A percentile compares a stretch with the other conserved stretches of the same genome.
These are phyloP conservation scores for Limnephilus lunatus DNA, from an alignment of 2,888 invertebrate species.

Conservation along the genomic window DNA sequence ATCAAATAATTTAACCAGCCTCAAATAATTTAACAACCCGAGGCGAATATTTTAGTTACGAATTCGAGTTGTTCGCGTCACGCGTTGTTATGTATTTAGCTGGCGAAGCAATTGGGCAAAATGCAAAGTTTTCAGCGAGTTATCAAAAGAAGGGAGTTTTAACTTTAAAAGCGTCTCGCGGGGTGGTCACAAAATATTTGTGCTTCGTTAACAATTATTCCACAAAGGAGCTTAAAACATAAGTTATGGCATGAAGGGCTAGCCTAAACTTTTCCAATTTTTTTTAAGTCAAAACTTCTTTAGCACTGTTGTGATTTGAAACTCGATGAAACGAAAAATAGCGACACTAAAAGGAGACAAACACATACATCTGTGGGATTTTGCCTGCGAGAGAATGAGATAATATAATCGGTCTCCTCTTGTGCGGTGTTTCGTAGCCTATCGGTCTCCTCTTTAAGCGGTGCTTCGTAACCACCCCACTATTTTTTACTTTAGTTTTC, in stretches of 20 bases:
- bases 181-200: not conserved
- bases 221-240: not conserved
- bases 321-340: too few relatives aligned
- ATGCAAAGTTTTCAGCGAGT: not conserved
- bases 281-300: too few relatives aligned
- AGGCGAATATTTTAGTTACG: constrained; percentile 5
- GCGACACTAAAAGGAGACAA: too few relatives aligned
- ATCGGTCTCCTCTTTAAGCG: too few relatives aligned
- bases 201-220: not conserved
- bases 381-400: too few relatives aligned
- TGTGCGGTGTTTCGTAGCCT: too few relatives aligned
- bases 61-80: not conserved
- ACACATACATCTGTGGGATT: too few relatives aligned
- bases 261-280: not conserved
- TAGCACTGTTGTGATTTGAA: too few relatives aligned
- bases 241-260: not conserved
- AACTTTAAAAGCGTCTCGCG: not conserved
- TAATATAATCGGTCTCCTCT: too few relatives aligned
- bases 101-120: not conserved
- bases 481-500: too few relatives aligned
- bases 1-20: not conserved
- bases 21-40: not conserved
- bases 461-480: too few relatives aligned
- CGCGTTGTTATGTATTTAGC: constrained; percentile 18
- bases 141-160: not conserved